These are phyloP conservation scores for Zosterops lateralis DNA, from an alignment of 2,113 vertebrate genomes.

Conservation along the genomic window DNA sequence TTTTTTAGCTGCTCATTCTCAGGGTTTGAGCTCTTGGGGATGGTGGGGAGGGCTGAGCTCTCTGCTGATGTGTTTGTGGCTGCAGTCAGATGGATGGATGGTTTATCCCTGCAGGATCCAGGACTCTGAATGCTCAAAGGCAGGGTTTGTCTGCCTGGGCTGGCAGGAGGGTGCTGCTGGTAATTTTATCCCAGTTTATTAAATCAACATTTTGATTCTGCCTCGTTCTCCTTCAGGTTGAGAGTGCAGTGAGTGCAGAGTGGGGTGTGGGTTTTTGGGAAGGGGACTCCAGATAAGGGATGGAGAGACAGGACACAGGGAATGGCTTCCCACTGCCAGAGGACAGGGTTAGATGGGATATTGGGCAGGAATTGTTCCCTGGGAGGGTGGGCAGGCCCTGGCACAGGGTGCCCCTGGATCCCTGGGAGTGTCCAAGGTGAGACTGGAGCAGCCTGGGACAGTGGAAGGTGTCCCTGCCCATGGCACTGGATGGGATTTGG, in stretches of 20 bases:
- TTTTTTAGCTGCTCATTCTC: neutral
- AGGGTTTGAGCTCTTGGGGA: neutral
- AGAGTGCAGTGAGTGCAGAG: neutral
- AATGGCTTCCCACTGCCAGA: neutral
- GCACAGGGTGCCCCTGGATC: neutral
- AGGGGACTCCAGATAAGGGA: accelerated
- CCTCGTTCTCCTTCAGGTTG: neutral
- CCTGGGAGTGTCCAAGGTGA: neutral
- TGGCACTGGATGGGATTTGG: neutral
- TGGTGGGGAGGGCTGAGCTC: neutral
- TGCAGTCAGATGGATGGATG: neutral
- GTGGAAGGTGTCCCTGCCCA: neutral
- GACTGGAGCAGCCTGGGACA: accelerated
- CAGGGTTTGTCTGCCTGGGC: neutral
- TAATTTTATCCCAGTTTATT: neutral
- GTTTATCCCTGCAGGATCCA: neutral
- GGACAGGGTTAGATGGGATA: neutral
- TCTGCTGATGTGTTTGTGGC: neutral
- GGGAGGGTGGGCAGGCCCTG: neutral
- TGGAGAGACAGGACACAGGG: neutral
- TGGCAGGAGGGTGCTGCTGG: neutral
- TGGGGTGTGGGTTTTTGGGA: neutral
- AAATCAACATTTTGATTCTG: neutral
- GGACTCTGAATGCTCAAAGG: neutral
- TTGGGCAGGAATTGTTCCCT: neutral